Percentiles rank a stretch among this genome's conserved stretches.
These are phyloP conservation scores for Agapostemon virescens DNA, from an alignment of 2,888 invertebrate genomes.

Conservation along the genomic window DNA sequence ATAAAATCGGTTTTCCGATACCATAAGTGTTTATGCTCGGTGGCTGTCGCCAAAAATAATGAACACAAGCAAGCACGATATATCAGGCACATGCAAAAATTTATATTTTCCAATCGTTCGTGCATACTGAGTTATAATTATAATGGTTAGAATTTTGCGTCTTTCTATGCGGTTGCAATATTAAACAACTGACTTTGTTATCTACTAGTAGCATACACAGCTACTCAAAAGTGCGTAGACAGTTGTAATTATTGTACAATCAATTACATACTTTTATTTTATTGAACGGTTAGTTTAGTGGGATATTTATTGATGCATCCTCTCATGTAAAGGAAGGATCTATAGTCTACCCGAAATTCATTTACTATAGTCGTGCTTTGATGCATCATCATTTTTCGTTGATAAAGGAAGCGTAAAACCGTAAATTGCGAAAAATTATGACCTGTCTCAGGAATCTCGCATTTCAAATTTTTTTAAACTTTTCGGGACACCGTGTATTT, in stretches of 20 bases:
- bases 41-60: neutral
- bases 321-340: too few relatives aligned
- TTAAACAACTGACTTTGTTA: neutral
- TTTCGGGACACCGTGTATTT: too few relatives aligned
- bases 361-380: too few relatives aligned
- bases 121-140: neutral
- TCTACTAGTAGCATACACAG: neutral
- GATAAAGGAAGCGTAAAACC: too few relatives aligned
- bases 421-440: too few relatives aligned
- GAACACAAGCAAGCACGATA: neutral
- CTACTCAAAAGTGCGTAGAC: neutral
- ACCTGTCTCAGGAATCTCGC: too few relatives aligned
- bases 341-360: too few relatives aligned
- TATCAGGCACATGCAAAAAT: neutral
- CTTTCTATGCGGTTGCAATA: neutral
- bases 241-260: neutral
- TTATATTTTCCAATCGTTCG: neutral
- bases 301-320: too few relatives aligned
- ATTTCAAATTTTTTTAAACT: too few relatives aligned
- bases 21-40: neutral
- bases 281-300: too few relatives aligned
- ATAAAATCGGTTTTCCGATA: neutral
- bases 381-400: too few relatives aligned
- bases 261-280: neutral
- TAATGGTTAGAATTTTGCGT: neutral